Evolutionary conservation across 1,140 invertebrate species (phyloP).

Genomic region (Thaumetopoea pityocampa): DNA sequence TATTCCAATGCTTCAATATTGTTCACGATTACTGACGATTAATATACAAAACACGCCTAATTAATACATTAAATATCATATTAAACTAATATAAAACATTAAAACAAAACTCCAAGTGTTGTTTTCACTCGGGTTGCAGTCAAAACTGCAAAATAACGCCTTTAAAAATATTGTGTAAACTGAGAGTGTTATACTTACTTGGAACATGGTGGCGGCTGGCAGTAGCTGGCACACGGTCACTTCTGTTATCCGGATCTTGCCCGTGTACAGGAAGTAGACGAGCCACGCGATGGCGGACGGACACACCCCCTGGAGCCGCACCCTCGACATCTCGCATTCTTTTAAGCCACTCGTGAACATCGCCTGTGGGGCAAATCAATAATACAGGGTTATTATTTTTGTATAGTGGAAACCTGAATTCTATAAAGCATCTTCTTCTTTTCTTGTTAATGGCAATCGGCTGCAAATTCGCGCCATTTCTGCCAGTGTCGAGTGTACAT

Average conservation of each 20-base stretch:
- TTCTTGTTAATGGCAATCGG: no score
- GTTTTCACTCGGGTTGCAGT: not conserved
- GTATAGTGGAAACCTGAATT: no score
- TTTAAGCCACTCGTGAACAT: conserved; percentile 94
- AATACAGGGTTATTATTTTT: not conserved
- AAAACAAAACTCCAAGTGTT: no score
- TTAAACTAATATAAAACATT: no score
- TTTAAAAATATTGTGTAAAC: not conserved
- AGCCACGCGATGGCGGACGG: conserved; percentile 89
- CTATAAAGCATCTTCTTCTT: no score
- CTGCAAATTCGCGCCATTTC: no score
- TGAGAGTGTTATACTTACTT: conserved; percentile 75
- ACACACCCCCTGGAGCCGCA: conserved; percentile 91
- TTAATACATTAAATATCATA: no score
- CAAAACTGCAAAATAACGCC: not conserved
- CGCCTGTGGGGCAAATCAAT: conserved; percentile 76
- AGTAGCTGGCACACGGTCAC: conserved; percentile 92
- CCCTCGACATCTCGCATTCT: conserved; percentile 90
- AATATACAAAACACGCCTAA: no score
- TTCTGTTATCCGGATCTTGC: conserved; percentile 91
- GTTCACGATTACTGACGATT: no score
- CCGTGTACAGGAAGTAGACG: conserved; percentile 94
- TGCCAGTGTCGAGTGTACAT: no score
- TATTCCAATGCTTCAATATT: no score
- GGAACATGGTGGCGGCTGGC: conserved; percentile 95